Conservation (phyloP, 2,888 invertebrate genomes). For the Campoplex capitator region DNA sequence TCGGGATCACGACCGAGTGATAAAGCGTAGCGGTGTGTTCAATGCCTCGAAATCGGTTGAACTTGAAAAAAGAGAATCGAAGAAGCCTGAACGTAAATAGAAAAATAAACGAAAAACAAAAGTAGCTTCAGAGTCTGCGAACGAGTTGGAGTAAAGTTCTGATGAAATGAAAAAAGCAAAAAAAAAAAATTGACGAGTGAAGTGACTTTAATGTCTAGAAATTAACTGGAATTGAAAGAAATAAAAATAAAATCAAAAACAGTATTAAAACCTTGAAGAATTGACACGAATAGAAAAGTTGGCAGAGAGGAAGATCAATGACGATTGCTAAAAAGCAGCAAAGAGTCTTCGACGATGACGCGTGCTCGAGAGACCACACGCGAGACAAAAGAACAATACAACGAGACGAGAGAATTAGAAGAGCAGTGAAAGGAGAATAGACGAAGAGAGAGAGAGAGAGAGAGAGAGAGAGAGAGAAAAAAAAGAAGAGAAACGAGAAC, state of each 20-base stretch:
- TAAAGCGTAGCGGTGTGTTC: constrained; percentile 52
- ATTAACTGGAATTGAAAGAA: constrained; percentile 30
- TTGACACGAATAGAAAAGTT: constrained; percentile 13
- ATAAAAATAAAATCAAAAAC: neutral
- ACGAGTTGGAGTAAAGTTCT: neutral
- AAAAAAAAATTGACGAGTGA: neutral
- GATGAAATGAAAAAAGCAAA: neutral
- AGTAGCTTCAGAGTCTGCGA: neutral
- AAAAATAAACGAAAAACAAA: neutral
- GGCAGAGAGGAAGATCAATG: constrained; percentile 44
- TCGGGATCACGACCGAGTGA: constrained; percentile 63
- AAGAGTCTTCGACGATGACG: constrained; percentile 37
- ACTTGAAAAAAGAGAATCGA: constrained; percentile 13
- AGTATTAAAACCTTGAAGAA: neutral
- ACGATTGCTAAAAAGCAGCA: constrained; percentile 38
- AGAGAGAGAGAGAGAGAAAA: no score
- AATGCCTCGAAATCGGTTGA: constrained; percentile 29
- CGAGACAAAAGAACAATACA: constrained; percentile 34
- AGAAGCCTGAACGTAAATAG: neutral
- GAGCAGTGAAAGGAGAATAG: constrained; percentile 1
- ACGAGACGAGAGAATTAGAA: constrained; percentile 28
- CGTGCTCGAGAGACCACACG: constrained; percentile 59
- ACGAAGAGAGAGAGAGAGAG: neutral
- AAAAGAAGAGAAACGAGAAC: constrained; percentile 11
- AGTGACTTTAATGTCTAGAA: neutral